Evolutionary conservation across 2,888 invertebrate species (phyloP).

Genomic region (Tillus elongatus): DNA sequence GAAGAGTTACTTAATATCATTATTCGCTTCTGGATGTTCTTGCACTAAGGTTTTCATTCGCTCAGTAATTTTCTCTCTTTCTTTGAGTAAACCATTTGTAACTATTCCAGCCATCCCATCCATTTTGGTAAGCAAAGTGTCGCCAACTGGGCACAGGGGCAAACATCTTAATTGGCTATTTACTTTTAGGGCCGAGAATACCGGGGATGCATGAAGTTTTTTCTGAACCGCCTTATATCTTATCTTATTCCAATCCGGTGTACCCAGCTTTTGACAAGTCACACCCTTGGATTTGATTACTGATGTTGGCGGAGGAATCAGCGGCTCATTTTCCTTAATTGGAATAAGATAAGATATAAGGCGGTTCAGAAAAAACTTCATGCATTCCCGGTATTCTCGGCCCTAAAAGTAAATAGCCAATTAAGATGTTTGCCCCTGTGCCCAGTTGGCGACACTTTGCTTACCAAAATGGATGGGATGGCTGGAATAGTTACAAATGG

Average conservation of each 20-base stretch:
- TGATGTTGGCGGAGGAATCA: not conserved
- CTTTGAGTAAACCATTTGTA: not conserved
- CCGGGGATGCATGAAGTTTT: not conserved
- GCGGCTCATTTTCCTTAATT: too few species aligned
- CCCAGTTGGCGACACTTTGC: not conserved
- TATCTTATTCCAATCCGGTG: conserved; percentile 4
- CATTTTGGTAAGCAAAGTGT: not conserved
- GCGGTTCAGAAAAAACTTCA: conserved; percentile 4
- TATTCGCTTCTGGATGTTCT: conserved; percentile 1
- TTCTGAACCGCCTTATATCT: conserved; percentile 6
- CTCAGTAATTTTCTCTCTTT: not conserved
- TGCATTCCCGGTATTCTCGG: conserved; percentile 1
- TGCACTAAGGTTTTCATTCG: conserved; percentile 1
- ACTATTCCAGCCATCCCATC: conserved; percentile 1
- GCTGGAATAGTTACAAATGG: not conserved
- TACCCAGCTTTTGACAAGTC: conserved; percentile 5
- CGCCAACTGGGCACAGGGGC: not conserved
- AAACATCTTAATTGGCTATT: conserved; percentile 1
- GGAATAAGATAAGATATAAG: conserved; percentile 8
- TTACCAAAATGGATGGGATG: conserved; percentile 1
- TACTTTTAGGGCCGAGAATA: conserved; percentile 5
- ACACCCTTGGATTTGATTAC: conserved; percentile 4
- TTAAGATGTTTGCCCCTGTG: not conserved
- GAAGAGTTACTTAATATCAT: conserved; percentile 4
- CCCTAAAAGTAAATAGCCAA: conserved; percentile 5